Conservation (phyloP, 1,140 invertebrate species). For the Euwallacea similis region DNA sequence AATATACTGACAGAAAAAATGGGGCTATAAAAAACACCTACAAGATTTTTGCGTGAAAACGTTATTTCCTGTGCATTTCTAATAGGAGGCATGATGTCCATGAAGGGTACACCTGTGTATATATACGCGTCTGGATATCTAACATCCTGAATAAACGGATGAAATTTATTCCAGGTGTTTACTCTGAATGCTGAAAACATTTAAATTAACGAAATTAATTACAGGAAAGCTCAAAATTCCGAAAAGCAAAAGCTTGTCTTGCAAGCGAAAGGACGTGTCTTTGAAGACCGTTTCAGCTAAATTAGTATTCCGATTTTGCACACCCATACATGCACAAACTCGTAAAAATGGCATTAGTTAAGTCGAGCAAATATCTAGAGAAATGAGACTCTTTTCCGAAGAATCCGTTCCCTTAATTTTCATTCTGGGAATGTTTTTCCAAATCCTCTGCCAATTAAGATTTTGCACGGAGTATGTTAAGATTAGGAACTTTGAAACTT, state of each 20-base stretch:
- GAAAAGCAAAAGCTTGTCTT: neutral
- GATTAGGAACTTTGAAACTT: slow-evolving; percentile 39
- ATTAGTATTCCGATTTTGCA: neutral
- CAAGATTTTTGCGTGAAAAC: neutral
- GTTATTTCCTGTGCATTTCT: slow-evolving; percentile 20
- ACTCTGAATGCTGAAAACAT: slow-evolving; percentile 35
- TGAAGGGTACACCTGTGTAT: slow-evolving; percentile 22
- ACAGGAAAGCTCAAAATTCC: slow-evolving; percentile 7
- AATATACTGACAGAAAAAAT: no score
- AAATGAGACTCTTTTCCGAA: slow-evolving; percentile 33
- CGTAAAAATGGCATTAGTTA: slow-evolving; percentile 29
- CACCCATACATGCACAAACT: neutral
- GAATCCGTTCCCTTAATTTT: slow-evolving; percentile 24
- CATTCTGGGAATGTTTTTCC: slow-evolving; percentile 36
- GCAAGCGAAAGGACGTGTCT: no score
- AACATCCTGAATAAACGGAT: slow-evolving; percentile 35
- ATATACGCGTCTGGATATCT: slow-evolving; percentile 20
- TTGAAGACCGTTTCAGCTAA: neutral
- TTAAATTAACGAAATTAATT: slow-evolving; percentile 37
- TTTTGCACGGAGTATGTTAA: slow-evolving; percentile 38
- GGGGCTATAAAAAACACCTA: no score
- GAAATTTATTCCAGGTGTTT: slow-evolving; percentile 39
- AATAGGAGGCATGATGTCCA: slow-evolving; percentile 1
- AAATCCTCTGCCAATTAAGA: slow-evolving; percentile 39
- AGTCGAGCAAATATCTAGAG: slow-evolving; percentile 6